Evolutionary conservation across 1,140 invertebrate species (phyloP).

Genomic region (Magallana angulata): DNA sequence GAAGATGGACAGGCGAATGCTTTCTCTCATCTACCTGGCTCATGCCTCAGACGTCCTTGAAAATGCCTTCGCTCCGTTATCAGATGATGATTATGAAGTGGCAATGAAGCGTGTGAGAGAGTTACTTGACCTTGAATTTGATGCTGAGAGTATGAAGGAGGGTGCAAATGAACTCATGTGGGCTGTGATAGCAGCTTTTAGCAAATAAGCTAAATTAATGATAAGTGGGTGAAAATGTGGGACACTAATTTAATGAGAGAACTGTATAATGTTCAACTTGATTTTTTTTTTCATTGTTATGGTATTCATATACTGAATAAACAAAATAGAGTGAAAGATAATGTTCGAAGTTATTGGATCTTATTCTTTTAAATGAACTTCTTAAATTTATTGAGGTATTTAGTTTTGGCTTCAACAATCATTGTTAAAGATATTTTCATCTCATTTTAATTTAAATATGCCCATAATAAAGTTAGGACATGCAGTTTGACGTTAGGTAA

Average conservation of each 20-base stretch:
- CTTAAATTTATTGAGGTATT: too few relatives aligned
- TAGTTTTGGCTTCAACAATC: too few relatives aligned
- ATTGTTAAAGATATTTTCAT: too few relatives aligned
- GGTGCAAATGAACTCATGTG: constrained; percentile 91
- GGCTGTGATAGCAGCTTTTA: constrained; percentile 99
- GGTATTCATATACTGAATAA: too few relatives aligned
- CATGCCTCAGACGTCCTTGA: constrained; percentile 99
- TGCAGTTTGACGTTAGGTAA: too few relatives aligned
- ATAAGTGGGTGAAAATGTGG: neutral
- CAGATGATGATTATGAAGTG: constrained; percentile 98
- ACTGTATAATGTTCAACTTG: neutral
- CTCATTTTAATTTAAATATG: too few relatives aligned
- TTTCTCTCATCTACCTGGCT: constrained; percentile 95
- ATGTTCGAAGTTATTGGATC: too few relatives aligned
- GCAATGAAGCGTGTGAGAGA: constrained; percentile 98
- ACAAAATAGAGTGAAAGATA: too few relatives aligned
- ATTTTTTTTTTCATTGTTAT: neutral
- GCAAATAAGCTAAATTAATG: constrained; percentile 86
- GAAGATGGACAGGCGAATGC: constrained; percentile 95
- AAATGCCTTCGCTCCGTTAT: constrained; percentile 99
- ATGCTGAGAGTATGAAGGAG: constrained; percentile 91
- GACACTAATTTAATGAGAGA: neutral
- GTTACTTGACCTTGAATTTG: constrained; percentile 97
- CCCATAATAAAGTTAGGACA: too few relatives aligned
- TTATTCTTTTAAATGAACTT: too few relatives aligned